Conservation (phyloP, 2,113 vertebrate genomes). For the Semicossyphus pulcher region DNA sequence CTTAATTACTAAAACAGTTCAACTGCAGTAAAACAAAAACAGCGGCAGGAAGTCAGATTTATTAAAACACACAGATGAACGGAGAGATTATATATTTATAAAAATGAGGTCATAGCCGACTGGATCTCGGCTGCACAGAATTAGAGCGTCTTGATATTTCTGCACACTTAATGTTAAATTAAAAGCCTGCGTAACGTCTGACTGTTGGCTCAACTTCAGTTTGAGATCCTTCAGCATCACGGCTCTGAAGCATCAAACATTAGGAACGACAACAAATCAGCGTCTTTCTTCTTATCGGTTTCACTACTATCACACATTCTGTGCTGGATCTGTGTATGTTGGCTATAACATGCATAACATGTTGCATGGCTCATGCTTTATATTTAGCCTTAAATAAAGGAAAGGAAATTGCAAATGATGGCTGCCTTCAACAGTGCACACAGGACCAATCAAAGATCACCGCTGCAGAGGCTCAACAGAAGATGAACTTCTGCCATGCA, state of each 20-base stretch:
- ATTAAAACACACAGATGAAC: constrained; percentile 17
- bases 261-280: not conserved
- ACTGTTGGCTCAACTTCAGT: constrained; percentile 16
- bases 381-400: too few species aligned
- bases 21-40: constrained; percentile 30
- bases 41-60: constrained; percentile 1
- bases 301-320: not conserved
- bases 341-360: too few species aligned
- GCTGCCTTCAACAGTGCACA: too few species aligned
- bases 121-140: not conserved
- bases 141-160: constrained; percentile 2
- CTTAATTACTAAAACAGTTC: constrained; percentile 45
- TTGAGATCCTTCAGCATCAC: not conserved
- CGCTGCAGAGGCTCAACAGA: not conserved
- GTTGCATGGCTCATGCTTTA: too few species aligned
- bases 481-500: not conserved
- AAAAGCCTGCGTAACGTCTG: constrained; percentile 2
- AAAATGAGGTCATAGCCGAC: not conserved
- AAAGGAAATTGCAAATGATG: too few species aligned
- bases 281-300: not conserved
- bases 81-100: not conserved
- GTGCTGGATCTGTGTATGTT: too few species aligned
- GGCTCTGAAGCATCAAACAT: not conserved
- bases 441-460: not conserved
- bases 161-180: not conserved